phyloP scores from a whole-genome alignment of 2,888 invertebrate species.

The Aelia acuminata region DNA sequence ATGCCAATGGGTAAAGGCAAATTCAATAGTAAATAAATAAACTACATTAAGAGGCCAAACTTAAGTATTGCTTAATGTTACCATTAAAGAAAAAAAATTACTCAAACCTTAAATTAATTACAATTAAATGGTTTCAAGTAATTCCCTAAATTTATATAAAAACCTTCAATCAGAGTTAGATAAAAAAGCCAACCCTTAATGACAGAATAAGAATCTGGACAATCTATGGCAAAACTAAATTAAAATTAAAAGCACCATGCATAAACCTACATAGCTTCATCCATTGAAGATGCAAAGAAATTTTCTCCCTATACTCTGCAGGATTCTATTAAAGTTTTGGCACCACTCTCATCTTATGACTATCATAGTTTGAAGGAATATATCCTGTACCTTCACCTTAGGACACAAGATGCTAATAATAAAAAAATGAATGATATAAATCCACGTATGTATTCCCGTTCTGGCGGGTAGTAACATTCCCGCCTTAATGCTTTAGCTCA shows the following conservation, averaged over 20 bases:
- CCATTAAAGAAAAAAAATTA: too few species aligned
- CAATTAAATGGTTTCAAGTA: neutral
- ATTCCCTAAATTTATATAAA: neutral
- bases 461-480: constrained; percentile 52
- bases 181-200: too few species aligned
- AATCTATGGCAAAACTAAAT: too few species aligned
- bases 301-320: neutral
- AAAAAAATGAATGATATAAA: constrained; percentile 8
- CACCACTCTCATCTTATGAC: neutral
- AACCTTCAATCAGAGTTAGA: neutral
- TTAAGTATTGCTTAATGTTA: too few species aligned
- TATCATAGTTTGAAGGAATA: constrained; percentile 5
- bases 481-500: constrained; percentile 36
- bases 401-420: neutral
- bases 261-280: constrained; percentile 44
- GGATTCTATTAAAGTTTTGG: neutral
- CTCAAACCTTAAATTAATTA: neutral
- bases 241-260: constrained; percentile 7
- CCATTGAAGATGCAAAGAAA: constrained; percentile 22
- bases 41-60: too few species aligned
- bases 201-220: too few species aligned
- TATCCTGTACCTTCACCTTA: neutral
- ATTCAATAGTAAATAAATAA: too few species aligned
- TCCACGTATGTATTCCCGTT: constrained; percentile 51
- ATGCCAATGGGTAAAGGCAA: too few species aligned